Evolutionary conservation across 2,888 invertebrate species (phyloP).

Genomic region (Noctua fimbriata): DNA sequence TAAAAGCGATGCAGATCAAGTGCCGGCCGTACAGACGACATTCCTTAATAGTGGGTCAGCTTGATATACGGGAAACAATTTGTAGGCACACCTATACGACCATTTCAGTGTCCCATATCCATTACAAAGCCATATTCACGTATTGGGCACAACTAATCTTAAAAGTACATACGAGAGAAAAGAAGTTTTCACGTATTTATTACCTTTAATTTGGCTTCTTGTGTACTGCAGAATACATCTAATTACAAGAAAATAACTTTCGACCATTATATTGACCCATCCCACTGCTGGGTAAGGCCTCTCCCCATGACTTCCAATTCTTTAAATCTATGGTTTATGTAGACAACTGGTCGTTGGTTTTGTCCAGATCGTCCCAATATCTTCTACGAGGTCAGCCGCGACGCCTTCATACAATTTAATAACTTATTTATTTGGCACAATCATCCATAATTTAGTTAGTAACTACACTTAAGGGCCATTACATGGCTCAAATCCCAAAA

Average conservation of each 20-base stretch:
- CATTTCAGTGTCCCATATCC: conserved; percentile 38
- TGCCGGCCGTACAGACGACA: conserved; percentile 34
- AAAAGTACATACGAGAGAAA: neutral
- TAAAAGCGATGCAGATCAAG: conserved; percentile 49
- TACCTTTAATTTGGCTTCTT: conserved; percentile 31
- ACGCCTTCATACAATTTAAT: neutral
- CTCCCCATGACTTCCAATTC: neutral
- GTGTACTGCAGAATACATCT: neutral
- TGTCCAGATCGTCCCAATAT: neutral
- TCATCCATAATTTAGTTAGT: too few species aligned
- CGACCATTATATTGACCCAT: neutral
- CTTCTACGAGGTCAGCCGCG: neutral
- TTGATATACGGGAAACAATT: conserved; percentile 60
- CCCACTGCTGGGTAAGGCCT: neutral
- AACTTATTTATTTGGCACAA: too few species aligned
- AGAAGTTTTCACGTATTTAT: conserved; percentile 41
- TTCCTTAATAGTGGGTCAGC: conserved; percentile 52
- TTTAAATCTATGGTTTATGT: neutral
- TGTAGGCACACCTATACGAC: conserved; percentile 47
- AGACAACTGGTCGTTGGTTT: neutral
- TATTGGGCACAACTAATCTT: conserved; percentile 21
- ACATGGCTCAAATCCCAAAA: too few species aligned
- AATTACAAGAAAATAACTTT: neutral
- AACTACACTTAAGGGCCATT: too few species aligned
- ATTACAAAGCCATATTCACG: conserved; percentile 55